Conservation (phyloP, 2,888 invertebrate species). For the Lycocerus yunnanus region DNA sequence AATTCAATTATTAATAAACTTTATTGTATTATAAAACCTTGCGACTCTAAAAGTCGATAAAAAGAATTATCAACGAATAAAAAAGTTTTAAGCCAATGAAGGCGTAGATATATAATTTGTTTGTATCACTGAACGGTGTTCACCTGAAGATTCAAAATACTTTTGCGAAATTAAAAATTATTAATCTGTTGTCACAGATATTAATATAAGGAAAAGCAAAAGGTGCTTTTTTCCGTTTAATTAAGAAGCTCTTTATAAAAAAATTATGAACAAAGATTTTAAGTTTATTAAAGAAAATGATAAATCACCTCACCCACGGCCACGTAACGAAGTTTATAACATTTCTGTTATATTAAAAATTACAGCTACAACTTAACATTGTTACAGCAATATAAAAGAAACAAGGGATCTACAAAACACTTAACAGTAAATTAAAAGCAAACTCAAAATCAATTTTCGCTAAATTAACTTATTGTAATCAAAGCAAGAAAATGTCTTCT, state of each 20-base stretch:
- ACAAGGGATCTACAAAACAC: background rate
- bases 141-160: background rate
- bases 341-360: background rate
- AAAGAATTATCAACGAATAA: background rate
- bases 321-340: background rate
- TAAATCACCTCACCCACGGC: background rate
- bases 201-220: background rate
- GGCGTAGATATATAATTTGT: too few relatives aligned
- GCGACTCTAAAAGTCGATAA: background rate
- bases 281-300: background rate
- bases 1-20: background rate
- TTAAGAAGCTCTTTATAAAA: background rate
- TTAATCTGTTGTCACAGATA: background rate
- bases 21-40: background rate
- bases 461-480: background rate
- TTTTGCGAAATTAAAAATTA: background rate
- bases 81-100: too few relatives aligned
- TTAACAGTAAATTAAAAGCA: background rate
- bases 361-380: background rate
- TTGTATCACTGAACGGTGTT: background rate
- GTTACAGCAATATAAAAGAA: too few relatives aligned
- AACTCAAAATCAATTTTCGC: background rate
- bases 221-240: background rate
- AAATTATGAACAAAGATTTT: background rate
- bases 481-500: background rate